Conservation (phyloP, 2,888 invertebrate species). For the Podotricha telesiphe region DNA sequence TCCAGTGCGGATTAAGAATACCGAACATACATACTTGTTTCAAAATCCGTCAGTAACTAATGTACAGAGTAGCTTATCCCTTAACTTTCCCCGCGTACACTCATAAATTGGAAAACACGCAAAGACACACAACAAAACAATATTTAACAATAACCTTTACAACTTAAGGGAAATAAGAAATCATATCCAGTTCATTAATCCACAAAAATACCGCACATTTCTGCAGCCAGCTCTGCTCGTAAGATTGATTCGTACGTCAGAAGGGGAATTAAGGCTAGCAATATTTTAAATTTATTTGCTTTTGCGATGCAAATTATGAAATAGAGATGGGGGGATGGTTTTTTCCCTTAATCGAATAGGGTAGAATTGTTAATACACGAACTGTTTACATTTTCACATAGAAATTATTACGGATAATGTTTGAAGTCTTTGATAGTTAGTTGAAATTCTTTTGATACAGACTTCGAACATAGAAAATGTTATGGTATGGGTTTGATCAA, state of each 20-base stretch:
- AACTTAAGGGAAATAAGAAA: slow-evolving; percentile 38
- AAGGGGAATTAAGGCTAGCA: slow-evolving; percentile 74
- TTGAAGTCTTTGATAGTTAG: slow-evolving; percentile 46
- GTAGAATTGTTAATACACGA: slow-evolving; percentile 69
- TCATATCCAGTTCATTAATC: slow-evolving; percentile 47
- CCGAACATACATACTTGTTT: too few species aligned
- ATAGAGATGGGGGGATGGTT: slow-evolving; percentile 70
- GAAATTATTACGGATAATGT: slow-evolving; percentile 47
- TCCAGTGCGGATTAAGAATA: too few species aligned
- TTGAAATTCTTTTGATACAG: slow-evolving; percentile 42
- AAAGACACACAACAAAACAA: not conserved
- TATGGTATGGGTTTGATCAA: not conserved
- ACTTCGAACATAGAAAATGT: slow-evolving; percentile 18
- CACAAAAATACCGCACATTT: slow-evolving; percentile 33
- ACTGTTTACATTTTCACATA: slow-evolving; percentile 67
- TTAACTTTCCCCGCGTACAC: too few species aligned
- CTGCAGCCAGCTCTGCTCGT: slow-evolving; percentile 28
- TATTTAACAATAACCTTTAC: slow-evolving; percentile 22
- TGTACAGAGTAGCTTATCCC: too few species aligned
- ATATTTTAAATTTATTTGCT: slow-evolving; percentile 82
- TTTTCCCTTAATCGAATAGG: slow-evolving; percentile 76
- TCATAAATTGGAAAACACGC: not conserved
- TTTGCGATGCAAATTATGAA: slow-evolving; percentile 82
- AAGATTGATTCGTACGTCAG: slow-evolving; percentile 69
- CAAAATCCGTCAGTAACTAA: too few species aligned